A percentile compares a stretch with the other conserved stretches of the same genome.
These are phyloP conservation scores for Saimiri boliviensis DNA, from an alignment of 2,113 vertebrate species.

Conservation along the genomic window DNA sequence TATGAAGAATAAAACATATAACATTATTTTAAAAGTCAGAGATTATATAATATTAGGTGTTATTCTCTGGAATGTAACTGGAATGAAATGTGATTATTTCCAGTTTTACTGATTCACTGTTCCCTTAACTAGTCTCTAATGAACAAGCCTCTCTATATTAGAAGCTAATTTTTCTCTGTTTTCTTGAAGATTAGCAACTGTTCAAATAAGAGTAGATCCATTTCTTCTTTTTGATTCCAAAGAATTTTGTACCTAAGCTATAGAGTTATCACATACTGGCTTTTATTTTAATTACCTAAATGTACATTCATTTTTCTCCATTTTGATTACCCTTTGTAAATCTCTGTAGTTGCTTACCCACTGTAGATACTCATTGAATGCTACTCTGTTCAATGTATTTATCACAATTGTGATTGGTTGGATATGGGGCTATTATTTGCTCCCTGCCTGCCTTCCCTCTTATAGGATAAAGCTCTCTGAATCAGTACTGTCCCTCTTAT, in stretches of 20 bases:
- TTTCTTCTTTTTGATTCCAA: conserved; percentile 21
- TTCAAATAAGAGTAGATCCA: conserved; percentile 16
- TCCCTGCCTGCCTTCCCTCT: background rate
- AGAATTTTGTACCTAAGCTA: background rate
- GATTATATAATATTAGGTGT: background rate
- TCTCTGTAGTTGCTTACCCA: background rate
- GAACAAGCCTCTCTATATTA: background rate
- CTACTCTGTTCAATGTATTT: background rate
- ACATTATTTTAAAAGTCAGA: background rate
- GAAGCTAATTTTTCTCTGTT: conserved; percentile 2
- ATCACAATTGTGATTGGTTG: background rate
- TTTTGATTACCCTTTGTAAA: background rate
- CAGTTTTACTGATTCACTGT: background rate
- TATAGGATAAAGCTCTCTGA: background rate
- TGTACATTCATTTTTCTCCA: background rate
- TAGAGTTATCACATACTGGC: background rate
- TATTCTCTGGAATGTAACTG: background rate
- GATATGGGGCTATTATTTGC: background rate
- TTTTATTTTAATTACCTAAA: conserved; percentile 46
- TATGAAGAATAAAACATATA: background rate
- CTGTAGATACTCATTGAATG: background rate
- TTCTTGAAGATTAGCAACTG: background rate
- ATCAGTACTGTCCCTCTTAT: background rate
- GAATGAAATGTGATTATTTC: conserved; percentile 28
- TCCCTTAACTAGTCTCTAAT: background rate